Base-by-base conservation (phyloP, 2,113 vertebrate genomes). In the Burhinus oedicnemus region DNA sequence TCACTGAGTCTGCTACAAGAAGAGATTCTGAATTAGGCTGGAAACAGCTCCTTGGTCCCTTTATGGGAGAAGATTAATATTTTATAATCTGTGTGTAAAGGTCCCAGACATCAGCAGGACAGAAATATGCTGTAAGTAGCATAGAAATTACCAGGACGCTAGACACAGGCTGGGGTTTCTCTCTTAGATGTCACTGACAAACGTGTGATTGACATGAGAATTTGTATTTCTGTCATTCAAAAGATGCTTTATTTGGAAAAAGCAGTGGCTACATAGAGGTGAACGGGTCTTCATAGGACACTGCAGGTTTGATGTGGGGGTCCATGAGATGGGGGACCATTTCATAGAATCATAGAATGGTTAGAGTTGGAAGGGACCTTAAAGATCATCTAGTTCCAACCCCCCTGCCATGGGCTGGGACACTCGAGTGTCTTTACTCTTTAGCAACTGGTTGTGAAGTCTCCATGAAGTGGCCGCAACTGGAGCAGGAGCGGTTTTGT, bases 151-250 rank as follows among this genome's bases (percentile, higher is more conserved):
- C 22, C 29, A n/a, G 19, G 9, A 27, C 1, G 3, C 7, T 17
- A 47, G 36, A 34, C 15, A 5, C 10, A 38, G 47, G 6, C 4
- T 49, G 34, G 2, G 6, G 20, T 70, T 93, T 22, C 23, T 49
- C n/a, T 75, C 13, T 72, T 51, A 61, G 14, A 16, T 76, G 17
- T 32, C 70, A 49, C 17, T 65, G 26, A 51, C 25, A 64, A 79
- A 45, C 16, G 0, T 12, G 30, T 57, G 60, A 78, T 6, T 74
- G 38, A 58, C 0, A 0, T 6, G 7, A 64, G 6, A 70, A 47
- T 36, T 70, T 68, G 8, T 55, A 10, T 51, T 81, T 64, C 23
- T 93, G 18, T n/a, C 36, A 38, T 49, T 55, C 26, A 57, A 55
- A 72, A 82, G 3, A 5, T 10, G 11, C 1, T 61, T 69, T 44